Evolutionary conservation across 2,888 invertebrate species (phyloP).

Genomic region (Cyclophora albipunctata): DNA sequence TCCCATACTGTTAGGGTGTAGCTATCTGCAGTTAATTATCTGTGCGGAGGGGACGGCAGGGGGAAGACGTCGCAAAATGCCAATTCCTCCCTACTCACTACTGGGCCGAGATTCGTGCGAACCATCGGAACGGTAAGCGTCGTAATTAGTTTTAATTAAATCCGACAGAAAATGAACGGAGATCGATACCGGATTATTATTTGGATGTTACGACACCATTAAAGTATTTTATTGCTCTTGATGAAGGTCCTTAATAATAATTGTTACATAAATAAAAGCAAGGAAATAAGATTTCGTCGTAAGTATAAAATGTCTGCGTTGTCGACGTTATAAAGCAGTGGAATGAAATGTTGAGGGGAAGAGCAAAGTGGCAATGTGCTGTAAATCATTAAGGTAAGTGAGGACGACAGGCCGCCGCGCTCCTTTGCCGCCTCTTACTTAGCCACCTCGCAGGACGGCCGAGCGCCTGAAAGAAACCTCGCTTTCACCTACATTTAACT

Average conservation of each 20-base stretch:
- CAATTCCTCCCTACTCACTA: constrained; percentile 48
- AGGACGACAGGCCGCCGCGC: constrained; percentile 23
- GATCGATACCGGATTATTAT: constrained; percentile 32
- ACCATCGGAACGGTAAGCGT: constrained; percentile 51
- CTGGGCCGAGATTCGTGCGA: constrained; percentile 45
- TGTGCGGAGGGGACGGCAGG: constrained; percentile 50
- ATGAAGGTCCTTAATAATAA: too few relatives aligned
- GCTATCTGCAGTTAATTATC: constrained; percentile 74
- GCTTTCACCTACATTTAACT: constrained; percentile 32
- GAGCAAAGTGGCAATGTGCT: constrained; percentile 33
- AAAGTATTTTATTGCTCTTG: constrained; percentile 17
- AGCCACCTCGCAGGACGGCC: constrained; percentile 1
- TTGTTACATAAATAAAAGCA: background rate
- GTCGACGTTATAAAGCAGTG: constrained; percentile 1
- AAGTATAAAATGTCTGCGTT: too few relatives aligned
- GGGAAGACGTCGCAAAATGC: constrained; percentile 55
- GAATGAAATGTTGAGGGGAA: constrained; percentile 5
- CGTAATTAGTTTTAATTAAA: constrained; percentile 71
- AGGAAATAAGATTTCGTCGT: background rate
- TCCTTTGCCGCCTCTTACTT: constrained; percentile 9
- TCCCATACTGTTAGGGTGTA: constrained; percentile 46
- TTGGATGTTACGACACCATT: constrained; percentile 22
- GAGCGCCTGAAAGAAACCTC: constrained; percentile 14
- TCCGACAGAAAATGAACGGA: constrained; percentile 42
- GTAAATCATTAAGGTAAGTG: constrained; percentile 43